These are phyloP conservation scores for Scolanthus callimorphus DNA, from an alignment of 92 coral and sea anemone species.

Conservation along the genomic window DNA sequence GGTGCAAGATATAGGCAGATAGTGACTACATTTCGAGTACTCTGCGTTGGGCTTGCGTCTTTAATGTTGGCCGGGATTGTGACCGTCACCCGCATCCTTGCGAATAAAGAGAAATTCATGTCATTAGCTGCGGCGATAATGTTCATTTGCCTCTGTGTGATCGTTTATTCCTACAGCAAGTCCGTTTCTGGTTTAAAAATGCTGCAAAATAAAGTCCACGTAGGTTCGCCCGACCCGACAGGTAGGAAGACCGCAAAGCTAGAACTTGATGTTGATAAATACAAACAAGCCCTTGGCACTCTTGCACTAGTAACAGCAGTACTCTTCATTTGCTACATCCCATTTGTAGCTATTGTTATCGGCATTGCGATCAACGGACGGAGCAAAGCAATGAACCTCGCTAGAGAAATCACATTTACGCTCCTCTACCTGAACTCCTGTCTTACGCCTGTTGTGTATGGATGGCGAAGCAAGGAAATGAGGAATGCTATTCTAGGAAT, in stretches of 20 bases:
- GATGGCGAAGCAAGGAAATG: conserved; percentile 32
- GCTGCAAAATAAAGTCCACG: conserved; percentile 10
- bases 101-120: conserved; percentile 38
- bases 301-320: conserved; percentile 19
- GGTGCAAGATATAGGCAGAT: conserved; percentile 20
- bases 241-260: neutral
- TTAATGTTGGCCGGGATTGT: conserved; percentile 12
- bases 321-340: conserved; percentile 24
- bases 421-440: conserved; percentile 29
- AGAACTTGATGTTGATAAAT: conserved; percentile 14
- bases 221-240: neutral
- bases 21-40: conserved; percentile 15
- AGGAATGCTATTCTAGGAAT: conserved; percentile 11
- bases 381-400: conserved; percentile 5
- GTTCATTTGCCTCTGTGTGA: conserved; percentile 21
- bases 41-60: conserved; percentile 8
- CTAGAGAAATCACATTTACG: conserved; percentile 25
- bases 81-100: conserved; percentile 18
- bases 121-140: conserved; percentile 28
- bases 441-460: conserved; percentile 27
- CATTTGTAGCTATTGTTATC: conserved; percentile 31
- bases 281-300: conserved; percentile 19
- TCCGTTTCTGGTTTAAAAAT: conserved; percentile 19
- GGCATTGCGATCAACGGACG: conserved; percentile 41
- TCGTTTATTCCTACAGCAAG: conserved; percentile 11